These are phyloP conservation scores for Tyrannus savana DNA, from an alignment of 2,113 vertebrate species.

Conservation along the genomic window DNA sequence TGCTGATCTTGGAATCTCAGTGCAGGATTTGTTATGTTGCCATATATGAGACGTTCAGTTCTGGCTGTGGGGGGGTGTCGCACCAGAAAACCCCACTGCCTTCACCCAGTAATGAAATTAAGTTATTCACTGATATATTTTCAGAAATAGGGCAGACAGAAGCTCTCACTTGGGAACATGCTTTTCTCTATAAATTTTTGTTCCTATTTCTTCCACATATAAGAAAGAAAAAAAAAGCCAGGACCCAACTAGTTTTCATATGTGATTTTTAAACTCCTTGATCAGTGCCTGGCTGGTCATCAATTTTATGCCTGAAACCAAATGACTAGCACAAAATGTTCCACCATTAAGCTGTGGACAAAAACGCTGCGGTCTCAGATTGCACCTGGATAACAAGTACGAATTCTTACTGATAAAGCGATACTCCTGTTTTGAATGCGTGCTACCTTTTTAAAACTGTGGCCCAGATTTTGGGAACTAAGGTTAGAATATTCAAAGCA, in stretches of 20 bases:
- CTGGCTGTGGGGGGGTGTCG: background rate
- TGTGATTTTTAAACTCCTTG: background rate
- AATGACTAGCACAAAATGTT: background rate
- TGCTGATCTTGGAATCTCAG: background rate
- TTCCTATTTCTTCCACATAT: background rate
- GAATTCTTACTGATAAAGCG: background rate
- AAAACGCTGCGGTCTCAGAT: background rate
- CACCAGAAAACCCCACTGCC: background rate
- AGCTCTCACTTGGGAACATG: background rate
- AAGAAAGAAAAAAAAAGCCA: background rate
- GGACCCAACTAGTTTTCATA: background rate
- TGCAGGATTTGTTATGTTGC: background rate
- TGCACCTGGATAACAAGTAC: background rate
- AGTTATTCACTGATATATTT: background rate
- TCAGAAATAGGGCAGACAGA: background rate
- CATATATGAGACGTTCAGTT: background rate
- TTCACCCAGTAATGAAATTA: background rate
- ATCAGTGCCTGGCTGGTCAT: conserved; percentile 7
- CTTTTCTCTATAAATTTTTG: background rate
- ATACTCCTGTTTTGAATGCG: background rate
- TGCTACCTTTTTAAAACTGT: background rate
- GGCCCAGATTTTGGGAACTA: background rate
- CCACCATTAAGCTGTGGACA: background rate
- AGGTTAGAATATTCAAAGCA: background rate
- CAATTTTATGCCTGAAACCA: conserved; percentile 27